Base-by-base conservation (phyloP, 2,797 vertebrate species). In the Danio jaintianensis region DNA sequence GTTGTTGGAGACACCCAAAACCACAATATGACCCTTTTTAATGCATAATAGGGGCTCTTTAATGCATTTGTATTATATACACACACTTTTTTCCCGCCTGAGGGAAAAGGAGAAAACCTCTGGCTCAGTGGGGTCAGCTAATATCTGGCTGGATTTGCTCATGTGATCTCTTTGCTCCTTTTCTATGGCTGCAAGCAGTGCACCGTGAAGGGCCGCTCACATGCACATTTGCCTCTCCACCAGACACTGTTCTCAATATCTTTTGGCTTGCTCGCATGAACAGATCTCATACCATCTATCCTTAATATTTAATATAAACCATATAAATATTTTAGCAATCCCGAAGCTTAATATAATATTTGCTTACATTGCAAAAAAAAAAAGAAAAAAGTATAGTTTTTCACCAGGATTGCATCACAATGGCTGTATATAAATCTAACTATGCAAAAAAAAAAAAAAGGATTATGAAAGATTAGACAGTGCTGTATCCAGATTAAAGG, bases 391-490 rank as follows among this genome's bases (percentile, higher is more conserved):
- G 3, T 18, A 43, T 18, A 7, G 15, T 9, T 8, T 50, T 29
- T 20, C 6, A 40, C 13, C n/a, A 52, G 16, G 52, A 43, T 52
- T 53, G 47, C 72, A 72, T 75, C 64, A 64, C 48, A 83, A 64
- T 47, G 67, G 42, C 15, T 43, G 16, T 48, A 72, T 42, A 22
- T 84, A 79, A 82, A 61, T 8, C 73, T 89, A 71, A 1, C 75
- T 53, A 71, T 79, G 66, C 75, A 85, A 80, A 68, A 79, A 72
- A 79, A 79, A 83, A n/a, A n/a, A n/a, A n/a, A n/a, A 85, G 86
- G 89, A 89, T 91, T 90, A 88, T 69, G 61, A 75, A 73, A 16
- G 76, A 76, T 81, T 81, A 72, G 74, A 85, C 86, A 85, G 73
- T 70, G 50, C 2, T 22, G 16, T n/a, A 58, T 83, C 55, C 29